A percentile compares a stretch with the other conserved stretches of the same genome.
These are phyloP conservation scores for Lordiphosa clarofinis DNA, from an alignment of 1,140 invertebrate genomes.

Conservation along the genomic window DNA sequence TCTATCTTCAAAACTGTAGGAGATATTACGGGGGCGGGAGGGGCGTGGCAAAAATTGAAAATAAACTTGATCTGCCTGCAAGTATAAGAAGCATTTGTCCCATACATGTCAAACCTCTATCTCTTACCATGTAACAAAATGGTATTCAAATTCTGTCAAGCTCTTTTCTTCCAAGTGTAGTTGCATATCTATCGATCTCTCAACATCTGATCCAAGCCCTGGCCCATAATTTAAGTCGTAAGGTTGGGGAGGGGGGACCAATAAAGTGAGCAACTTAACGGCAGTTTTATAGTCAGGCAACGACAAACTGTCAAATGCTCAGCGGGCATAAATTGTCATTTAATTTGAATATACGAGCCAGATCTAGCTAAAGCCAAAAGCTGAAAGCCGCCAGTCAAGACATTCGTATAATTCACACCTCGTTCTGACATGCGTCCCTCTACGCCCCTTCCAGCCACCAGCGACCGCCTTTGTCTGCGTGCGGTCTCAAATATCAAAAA, in stretches of 20 bases:
- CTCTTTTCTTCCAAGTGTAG: neutral
- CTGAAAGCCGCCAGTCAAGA: slow-evolving; percentile 26
- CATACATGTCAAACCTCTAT: too few species aligned
- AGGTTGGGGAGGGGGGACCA: slow-evolving; percentile 9
- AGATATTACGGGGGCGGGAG: too few species aligned
- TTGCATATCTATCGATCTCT: neutral
- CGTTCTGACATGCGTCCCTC: slow-evolving; percentile 34
- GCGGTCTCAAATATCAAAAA: slow-evolving; percentile 52
- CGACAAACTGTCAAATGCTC: slow-evolving; percentile 61
- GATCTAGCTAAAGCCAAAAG: slow-evolving; percentile 25
- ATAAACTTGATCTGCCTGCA: too few species aligned
- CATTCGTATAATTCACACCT: slow-evolving; percentile 70
- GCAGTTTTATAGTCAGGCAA: slow-evolving; percentile 58
- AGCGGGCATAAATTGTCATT: slow-evolving; percentile 53
- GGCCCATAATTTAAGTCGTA: slow-evolving; percentile 9
- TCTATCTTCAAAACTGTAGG: too few species aligned
- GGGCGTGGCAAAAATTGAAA: too few species aligned
- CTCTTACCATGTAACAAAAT: too few species aligned
- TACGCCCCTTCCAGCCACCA: neutral
- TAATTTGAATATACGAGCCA: slow-evolving; percentile 66
- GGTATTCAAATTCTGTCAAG: too few species aligned
- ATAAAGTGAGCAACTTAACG: slow-evolving; percentile 67
- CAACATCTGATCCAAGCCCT: slow-evolving; percentile 15
- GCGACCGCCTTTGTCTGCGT: slow-evolving; percentile 1
- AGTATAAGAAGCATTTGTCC: too few species aligned